A percentile compares a stretch with the other conserved stretches of the same genome.
These are phyloP conservation scores for Dastarcus helophoroides DNA, from an alignment of 2,888 invertebrate species.

Conservation along the genomic window DNA sequence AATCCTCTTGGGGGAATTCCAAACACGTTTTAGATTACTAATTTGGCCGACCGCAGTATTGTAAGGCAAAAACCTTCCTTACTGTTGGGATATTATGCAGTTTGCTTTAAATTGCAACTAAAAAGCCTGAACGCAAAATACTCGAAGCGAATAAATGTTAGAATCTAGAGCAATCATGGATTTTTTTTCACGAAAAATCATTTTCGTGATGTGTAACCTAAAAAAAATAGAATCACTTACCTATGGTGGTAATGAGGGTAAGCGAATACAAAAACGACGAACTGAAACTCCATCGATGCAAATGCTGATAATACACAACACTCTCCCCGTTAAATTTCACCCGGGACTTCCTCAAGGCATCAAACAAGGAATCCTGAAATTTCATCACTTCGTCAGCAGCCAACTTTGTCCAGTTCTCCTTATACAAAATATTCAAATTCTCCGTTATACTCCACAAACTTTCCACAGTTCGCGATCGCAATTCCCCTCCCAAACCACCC, in stretches of 20 bases:
- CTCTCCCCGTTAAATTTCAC: slow-evolving; percentile 18
- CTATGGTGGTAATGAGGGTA: slow-evolving; percentile 89
- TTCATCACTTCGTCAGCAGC: slow-evolving; percentile 79
- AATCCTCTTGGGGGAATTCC: too few relatives aligned
- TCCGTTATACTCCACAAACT: slow-evolving; percentile 77
- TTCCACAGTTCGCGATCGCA: slow-evolving; percentile 65
- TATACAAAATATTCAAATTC: slow-evolving; percentile 78
- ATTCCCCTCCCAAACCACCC: slow-evolving; percentile 35
- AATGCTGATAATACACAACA: slow-evolving; percentile 28
- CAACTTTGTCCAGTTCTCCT: slow-evolving; percentile 82
- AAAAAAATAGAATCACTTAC: slow-evolving; percentile 54
- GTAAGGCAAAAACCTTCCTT: too few relatives aligned
- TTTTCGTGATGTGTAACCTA: too few relatives aligned
- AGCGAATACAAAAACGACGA: slow-evolving; percentile 87
- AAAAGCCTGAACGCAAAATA: too few relatives aligned
- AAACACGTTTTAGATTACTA: too few relatives aligned
- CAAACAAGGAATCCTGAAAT: slow-evolving; percentile 58
- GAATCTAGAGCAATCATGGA: too few relatives aligned
- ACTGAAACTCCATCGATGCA: slow-evolving; percentile 81
- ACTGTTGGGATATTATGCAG: too few relatives aligned
- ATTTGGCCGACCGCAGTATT: too few relatives aligned
- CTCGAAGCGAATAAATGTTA: too few relatives aligned
- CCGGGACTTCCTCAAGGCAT: slow-evolving; percentile 29
- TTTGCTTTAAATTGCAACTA: too few relatives aligned
- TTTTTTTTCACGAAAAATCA: too few relatives aligned